Evolutionary conservation across 2,797 vertebrate species (phyloP), one percentile per base, ranked within the genome.

Genomic region (Pseudochromis fuscus): DNA sequence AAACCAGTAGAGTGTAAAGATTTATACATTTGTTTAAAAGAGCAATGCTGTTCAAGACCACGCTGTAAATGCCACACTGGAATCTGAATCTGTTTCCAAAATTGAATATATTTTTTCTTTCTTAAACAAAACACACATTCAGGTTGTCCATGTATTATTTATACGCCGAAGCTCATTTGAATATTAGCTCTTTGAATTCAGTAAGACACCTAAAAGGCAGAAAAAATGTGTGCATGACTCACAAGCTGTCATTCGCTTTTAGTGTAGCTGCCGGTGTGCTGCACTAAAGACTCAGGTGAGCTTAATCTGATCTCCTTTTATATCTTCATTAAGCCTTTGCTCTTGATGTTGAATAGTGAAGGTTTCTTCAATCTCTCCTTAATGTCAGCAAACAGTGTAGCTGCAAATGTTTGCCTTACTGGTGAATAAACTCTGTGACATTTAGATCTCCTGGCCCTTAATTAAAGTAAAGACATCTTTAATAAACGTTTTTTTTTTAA

Each of bases 1-100:
- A 72, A 76, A 70, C 23, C 40, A 1, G 37, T 33, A 31, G 63
- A 50, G 69, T 72, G 78, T 78, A 77, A 73, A 81, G 55, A 80
- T 79, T 73, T 67, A 68, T 69, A 59, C 37, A 30, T 81, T 69
- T 64, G 56, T 70, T 75, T 75, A 33, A 77, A 64, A 72, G 19
- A 55, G 45, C 58, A 52, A 12, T 63, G 23, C 52, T 49, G 57
- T 68, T 74, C 30, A 7, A 66, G 59, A 62, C 33, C 37, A 30
- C 64, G 53, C 44, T 84, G 53, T 72, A 58, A 87, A 84, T 73
- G 70, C 35, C 66, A 67, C 12, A 44, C 8, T 3, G 3, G 5
- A 50, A 18, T 71, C 18, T 48, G 45, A 73, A 64, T 75, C 35
- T 51, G 38, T 59, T 69, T 64, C 31, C 18, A 30, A 68, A 61